Evolutionary conservation across 2,888 invertebrate genomes (phyloP).

Genomic region (Aspidiotus destructor): DNA sequence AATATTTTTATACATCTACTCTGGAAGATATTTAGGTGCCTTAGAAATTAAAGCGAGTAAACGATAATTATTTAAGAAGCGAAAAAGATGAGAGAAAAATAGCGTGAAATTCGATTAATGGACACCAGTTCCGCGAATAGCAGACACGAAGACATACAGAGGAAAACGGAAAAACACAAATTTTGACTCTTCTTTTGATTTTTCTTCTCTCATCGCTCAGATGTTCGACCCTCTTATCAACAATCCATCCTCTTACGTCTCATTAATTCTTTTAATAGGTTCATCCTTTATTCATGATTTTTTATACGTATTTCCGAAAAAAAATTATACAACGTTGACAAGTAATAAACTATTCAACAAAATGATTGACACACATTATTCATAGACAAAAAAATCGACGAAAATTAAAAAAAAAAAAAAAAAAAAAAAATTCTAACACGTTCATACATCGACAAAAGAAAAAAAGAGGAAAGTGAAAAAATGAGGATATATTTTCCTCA

Average conservation of each 20-base stretch:
- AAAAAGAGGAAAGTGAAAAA: slow-evolving; percentile 11
- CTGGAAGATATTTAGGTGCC: slow-evolving; percentile 26
- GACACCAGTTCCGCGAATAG: slow-evolving; percentile 4
- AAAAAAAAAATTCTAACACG: slow-evolving; percentile 16
- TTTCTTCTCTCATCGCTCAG: too few species aligned
- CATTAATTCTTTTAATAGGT: too few species aligned
- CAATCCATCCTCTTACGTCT: too few species aligned
- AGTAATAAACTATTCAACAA: slow-evolving; percentile 23
- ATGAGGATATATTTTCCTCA: neutral
- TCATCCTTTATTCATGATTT: too few species aligned
- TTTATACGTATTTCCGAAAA: too few species aligned
- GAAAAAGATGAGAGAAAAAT: slow-evolving; percentile 3
- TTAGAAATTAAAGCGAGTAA: slow-evolving; percentile 26
- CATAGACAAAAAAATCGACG: slow-evolving; percentile 21
- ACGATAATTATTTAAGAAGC: slow-evolving; percentile 23
- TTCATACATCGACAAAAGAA: slow-evolving; percentile 5
- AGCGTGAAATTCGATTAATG: slow-evolving; percentile 13
- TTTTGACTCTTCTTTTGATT: too few species aligned
- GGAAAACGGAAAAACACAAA: neutral
- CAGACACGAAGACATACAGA: neutral
- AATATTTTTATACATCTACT: slow-evolving; percentile 17
- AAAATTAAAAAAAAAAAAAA: neutral
- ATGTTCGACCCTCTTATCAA: too few species aligned
- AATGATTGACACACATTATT: slow-evolving; percentile 29
- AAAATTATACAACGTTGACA: slow-evolving; percentile 1